Conservation (phyloP, 2,888 invertebrate species). For the Polydesmus complanatus region DNA sequence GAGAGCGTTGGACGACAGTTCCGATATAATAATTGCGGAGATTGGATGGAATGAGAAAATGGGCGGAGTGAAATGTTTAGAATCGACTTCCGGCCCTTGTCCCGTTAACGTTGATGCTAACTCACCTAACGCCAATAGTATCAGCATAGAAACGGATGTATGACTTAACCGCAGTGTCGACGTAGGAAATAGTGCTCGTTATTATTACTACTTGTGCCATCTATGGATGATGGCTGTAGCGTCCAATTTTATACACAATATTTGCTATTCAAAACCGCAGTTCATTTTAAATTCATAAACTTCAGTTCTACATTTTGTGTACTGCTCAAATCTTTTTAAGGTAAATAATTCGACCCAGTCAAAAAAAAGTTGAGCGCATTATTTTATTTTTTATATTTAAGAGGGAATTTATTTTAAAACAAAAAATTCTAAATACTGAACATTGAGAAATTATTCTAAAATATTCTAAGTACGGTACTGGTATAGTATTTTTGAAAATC, state of each 20-base stretch:
- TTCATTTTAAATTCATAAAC: neutral
- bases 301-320: neutral
- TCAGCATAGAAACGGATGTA: neutral
- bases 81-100: neutral
- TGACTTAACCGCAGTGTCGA: no score
- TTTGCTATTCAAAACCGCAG: neutral
- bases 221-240: neutral
- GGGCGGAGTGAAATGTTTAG: neutral
- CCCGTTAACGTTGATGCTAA: neutral
- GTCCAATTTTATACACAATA: neutral
- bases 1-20: slow-evolving; percentile 63
- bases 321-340: neutral
- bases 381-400: no score
- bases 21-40: slow-evolving; percentile 84
- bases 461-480: no score
- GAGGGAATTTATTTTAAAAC: no score
- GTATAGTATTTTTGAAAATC: no score
- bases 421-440: no score
- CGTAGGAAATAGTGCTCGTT: neutral
- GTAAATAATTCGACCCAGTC: no score
- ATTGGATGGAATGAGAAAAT: slow-evolving; percentile 35
- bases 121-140: neutral
- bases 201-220: neutral
- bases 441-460: no score
- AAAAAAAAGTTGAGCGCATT: no score